Conservation (phyloP, 2,113 vertebrate genomes). For the Ciconia boyciana region DNA sequence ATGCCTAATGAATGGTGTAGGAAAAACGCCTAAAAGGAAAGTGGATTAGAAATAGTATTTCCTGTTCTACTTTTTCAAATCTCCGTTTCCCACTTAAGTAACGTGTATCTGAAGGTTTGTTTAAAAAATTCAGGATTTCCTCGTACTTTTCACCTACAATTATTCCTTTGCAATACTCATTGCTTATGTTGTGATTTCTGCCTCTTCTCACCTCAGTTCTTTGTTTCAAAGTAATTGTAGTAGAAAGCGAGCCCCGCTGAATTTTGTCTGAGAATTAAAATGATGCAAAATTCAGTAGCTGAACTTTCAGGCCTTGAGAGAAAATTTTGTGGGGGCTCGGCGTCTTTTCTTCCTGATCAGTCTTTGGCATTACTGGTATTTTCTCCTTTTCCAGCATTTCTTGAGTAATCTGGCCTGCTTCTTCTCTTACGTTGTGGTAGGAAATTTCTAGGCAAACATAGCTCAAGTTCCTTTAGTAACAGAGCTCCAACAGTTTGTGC, state of each 20-base stretch:
- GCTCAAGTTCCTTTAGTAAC: neutral
- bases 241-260: neutral
- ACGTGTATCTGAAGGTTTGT: neutral
- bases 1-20: neutral
- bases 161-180: neutral
- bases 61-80: neutral
- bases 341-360: neutral
- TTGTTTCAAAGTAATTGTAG: neutral
- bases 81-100: neutral
- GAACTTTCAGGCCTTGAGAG: neutral
- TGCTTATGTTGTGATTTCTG: neutral
- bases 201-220: neutral
- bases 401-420: neutral
- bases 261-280: neutral
- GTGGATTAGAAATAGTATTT: neutral
- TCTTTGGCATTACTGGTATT: neutral
- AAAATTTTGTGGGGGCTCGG: fast-evolving
- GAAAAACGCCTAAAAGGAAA: neutral
- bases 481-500: neutral
- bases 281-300: neutral
- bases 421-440: neutral
- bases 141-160: neutral
- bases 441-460: neutral
- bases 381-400: neutral
- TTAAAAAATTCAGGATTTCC: neutral